A percentile compares a stretch with the other conserved stretches of the same genome.
These are phyloP conservation scores for Gambusia yucatana DNA, from an alignment of 2,797 vertebrate genomes.

Conservation along the genomic window DNA sequence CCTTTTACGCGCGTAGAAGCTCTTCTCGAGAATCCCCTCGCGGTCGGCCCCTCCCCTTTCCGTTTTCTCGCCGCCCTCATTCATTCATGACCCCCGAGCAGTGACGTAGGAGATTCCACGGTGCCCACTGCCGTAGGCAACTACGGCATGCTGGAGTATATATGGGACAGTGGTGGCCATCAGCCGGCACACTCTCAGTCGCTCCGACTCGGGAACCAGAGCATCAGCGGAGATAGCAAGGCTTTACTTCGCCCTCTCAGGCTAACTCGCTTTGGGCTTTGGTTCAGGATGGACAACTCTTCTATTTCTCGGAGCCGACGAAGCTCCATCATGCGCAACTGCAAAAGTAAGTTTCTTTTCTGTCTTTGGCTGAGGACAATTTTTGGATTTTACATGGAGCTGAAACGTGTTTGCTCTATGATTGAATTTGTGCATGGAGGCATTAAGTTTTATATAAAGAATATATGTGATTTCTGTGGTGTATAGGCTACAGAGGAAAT, in stretches of 20 bases:
- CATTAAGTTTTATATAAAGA: constrained; percentile 6
- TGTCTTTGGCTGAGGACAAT: constrained; percentile 15
- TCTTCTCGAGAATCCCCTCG: constrained; percentile 70
- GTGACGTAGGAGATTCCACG: constrained; percentile 86
- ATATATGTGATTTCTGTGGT: not conserved
- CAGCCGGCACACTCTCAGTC: constrained; percentile 83
- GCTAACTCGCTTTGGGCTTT: constrained; percentile 89
- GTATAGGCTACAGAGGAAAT: not conserved
- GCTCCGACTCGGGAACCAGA: constrained; percentile 85
- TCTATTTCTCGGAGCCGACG: constrained; percentile 82
- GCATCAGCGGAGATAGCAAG: constrained; percentile 88
- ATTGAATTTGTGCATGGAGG: constrained; percentile 13
- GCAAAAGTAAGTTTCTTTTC: constrained; percentile 80
- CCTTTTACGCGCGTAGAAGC: constrained; percentile 72
- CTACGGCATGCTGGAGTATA: constrained; percentile 76
- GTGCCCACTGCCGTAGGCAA: constrained; percentile 84
- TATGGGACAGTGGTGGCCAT: constrained; percentile 61
- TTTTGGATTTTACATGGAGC: not conserved
- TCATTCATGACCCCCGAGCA: constrained; percentile 76
- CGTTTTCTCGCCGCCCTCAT: constrained; percentile 79
- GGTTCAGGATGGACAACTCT: constrained; percentile 85
- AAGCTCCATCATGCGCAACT: constrained; percentile 80
- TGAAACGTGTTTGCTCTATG: not conserved
- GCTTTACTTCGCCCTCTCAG: constrained; percentile 77
- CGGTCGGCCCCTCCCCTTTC: constrained; percentile 76